Conservation (phyloP, 2,888 invertebrate genomes). For the Diarsia dahlii region DNA sequence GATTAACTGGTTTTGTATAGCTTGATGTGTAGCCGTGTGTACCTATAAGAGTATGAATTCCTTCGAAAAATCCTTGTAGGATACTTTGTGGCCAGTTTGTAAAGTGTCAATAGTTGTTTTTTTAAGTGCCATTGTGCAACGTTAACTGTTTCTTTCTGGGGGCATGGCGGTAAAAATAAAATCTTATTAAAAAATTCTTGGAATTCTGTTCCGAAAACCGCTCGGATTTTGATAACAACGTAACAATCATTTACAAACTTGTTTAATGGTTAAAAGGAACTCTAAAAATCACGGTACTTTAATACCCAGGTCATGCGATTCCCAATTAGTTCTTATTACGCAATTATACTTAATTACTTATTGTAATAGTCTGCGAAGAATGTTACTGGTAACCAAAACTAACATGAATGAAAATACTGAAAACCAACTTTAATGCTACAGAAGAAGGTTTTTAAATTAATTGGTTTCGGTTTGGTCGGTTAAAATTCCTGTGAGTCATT, state of each 20-base stretch:
- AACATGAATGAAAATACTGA: too few relatives aligned
- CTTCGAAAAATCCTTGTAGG: background rate
- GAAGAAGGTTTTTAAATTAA: slow-evolving; percentile 3
- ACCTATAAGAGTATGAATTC: background rate
- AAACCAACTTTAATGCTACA: background rate
- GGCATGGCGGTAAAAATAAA: background rate
- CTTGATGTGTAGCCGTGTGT: too few relatives aligned
- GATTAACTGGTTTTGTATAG: too few relatives aligned
- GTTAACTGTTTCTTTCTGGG: slow-evolving; percentile 3
- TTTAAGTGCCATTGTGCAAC: slow-evolving; percentile 13
- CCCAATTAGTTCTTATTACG: slow-evolving; percentile 49
- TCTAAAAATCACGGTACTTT: slow-evolving; percentile 1
- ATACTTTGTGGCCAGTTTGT: background rate
- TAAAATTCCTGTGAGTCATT: slow-evolving; percentile 27
- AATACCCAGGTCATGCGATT: slow-evolving; percentile 16
- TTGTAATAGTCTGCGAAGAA: slow-evolving; percentile 18
- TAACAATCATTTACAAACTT: slow-evolving; percentile 24
- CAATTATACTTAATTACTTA: slow-evolving; percentile 54
- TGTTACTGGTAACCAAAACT: slow-evolving; percentile 13
- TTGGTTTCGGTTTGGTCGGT: background rate
- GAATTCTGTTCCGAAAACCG: slow-evolving; percentile 2
- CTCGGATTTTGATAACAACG: slow-evolving; percentile 22
- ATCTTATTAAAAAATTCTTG: slow-evolving; percentile 7
- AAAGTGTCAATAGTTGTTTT: slow-evolving; percentile 22
- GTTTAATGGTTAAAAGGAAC: slow-evolving; percentile 17